Conservation (phyloP, 2,797 vertebrate species). For the Tauraco hartlaubi region DNA sequence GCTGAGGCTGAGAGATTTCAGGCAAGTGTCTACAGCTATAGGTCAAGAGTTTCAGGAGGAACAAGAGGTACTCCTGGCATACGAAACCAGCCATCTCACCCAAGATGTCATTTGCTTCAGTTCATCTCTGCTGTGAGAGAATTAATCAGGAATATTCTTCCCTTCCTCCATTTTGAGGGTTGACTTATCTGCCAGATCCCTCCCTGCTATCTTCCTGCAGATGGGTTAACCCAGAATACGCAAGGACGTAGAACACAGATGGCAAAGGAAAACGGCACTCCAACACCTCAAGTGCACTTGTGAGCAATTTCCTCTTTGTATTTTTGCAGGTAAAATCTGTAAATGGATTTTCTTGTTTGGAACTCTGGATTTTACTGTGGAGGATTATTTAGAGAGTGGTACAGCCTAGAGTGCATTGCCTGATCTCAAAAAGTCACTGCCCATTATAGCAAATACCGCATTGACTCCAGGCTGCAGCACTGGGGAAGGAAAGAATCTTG, state of each 20-base stretch:
- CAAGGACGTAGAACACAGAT: not conserved
- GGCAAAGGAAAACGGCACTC: not conserved
- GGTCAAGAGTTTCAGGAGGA: conserved; percentile 15
- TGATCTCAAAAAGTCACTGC: conserved; percentile 69
- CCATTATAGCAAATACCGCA: conserved; percentile 58
- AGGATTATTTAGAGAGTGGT: conserved; percentile 76
- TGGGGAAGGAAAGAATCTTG: not conserved
- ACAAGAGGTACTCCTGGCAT: not conserved
- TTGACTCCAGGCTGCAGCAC: conserved; percentile 37
- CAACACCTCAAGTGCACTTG: not conserved
- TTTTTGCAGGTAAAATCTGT: not conserved
- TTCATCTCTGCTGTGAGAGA: conserved; percentile 57
- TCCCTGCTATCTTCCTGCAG: conserved; percentile 31
- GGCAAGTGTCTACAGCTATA: not conserved
- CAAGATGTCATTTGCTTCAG: not conserved
- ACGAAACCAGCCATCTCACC: not conserved
- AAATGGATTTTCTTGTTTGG: not conserved
- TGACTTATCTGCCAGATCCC: conserved; percentile 40
- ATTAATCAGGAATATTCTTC: conserved; percentile 68
- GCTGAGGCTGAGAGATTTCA: not conserved
- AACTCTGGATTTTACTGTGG: conserved; percentile 18
- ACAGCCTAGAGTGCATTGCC: conserved; percentile 1
- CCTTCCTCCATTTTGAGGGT: conserved; percentile 55
- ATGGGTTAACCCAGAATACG: conserved; percentile 11
- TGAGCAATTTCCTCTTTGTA: not conserved